Evolutionary conservation across 2,888 invertebrate species (phyloP).

Genomic region (Hirtodrosophila trivittata): DNA sequence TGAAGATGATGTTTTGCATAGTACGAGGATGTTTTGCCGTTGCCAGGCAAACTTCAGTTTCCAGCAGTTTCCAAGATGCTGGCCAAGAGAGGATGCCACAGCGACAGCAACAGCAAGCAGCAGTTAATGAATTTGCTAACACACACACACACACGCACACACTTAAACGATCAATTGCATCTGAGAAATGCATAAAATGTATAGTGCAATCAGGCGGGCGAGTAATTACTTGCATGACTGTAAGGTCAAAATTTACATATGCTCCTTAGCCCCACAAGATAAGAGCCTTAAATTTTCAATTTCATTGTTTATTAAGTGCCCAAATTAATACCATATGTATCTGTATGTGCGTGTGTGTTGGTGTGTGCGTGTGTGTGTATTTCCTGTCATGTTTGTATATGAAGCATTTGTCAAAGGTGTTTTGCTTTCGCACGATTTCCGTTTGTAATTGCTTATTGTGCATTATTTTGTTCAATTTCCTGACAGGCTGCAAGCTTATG

Average conservation of each 20-base stretch:
- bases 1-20: conserved; percentile 66
- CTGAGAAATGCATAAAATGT: conserved; percentile 46
- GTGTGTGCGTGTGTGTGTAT: conserved; percentile 8
- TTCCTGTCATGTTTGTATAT: conserved; percentile 2
- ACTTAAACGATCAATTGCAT: conserved; percentile 27
- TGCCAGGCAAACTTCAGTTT: conserved; percentile 42
- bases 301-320: conserved; percentile 77
- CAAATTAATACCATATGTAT: conserved; percentile 53
- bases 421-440: conserved; percentile 66
- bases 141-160: conserved; percentile 7
- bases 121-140: conserved; percentile 55
- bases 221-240: conserved; percentile 72
- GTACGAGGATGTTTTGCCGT: conserved; percentile 4
- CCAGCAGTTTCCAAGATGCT: conserved; percentile 32
- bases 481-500: conserved; percentile 38
- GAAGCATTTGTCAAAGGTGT: conserved; percentile 61
- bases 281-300: conserved; percentile 75
- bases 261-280: conserved; percentile 51
- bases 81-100: conserved; percentile 23
- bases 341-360: conserved; percentile 8
- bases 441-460: conserved; percentile 69
- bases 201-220: conserved; percentile 36
- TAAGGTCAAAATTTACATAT: conserved; percentile 64
- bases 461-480: conserved; percentile 67
- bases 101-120: conserved; percentile 4